These are phyloP conservation scores for Parauchenoglanis punctatus DNA, from an alignment of 2,797 vertebrate species.

Conservation along the genomic window DNA sequence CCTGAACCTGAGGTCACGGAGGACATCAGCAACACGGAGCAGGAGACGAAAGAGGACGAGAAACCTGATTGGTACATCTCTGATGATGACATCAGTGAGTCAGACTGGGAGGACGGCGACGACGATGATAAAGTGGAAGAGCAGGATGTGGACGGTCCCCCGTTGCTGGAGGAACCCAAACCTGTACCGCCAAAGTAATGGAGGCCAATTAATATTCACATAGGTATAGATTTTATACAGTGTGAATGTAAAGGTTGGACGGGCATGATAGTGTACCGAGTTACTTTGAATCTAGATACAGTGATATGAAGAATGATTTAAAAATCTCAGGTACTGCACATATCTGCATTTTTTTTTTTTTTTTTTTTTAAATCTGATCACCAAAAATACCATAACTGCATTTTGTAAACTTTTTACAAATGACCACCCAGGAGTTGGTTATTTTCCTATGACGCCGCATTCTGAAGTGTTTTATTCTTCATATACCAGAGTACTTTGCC, in stretches of 20 bases:
- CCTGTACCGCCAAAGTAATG: conserved; percentile 43
- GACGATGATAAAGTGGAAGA: conserved; percentile 9
- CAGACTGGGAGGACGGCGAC: conserved; percentile 70
- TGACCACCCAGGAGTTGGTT: background rate
- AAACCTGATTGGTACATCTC: conserved; percentile 71
- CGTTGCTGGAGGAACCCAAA: conserved; percentile 65
- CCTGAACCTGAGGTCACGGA: conserved; percentile 60
- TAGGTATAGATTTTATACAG: background rate
- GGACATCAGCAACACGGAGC: background rate
- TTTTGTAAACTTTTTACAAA: background rate
- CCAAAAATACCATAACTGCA: background rate
- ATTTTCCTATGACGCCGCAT: background rate
- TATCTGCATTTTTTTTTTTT: background rate
- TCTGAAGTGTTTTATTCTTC: background rate
- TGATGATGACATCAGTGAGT: conserved; percentile 82
- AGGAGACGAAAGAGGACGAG: conserved; percentile 23
- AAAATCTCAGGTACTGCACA: background rate
- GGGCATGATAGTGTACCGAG: background rate
- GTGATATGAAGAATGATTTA: background rate
- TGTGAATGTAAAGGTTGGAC: background rate
- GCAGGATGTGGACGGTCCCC: conserved; percentile 62
- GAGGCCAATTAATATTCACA: background rate
- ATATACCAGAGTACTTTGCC: background rate
- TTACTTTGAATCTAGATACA: background rate
- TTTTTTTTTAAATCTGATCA: too few relatives aligned